phyloP scores from a whole-genome alignment of 2,797 vertebrate genomes.

The Peromyscus aztecus region DNA sequence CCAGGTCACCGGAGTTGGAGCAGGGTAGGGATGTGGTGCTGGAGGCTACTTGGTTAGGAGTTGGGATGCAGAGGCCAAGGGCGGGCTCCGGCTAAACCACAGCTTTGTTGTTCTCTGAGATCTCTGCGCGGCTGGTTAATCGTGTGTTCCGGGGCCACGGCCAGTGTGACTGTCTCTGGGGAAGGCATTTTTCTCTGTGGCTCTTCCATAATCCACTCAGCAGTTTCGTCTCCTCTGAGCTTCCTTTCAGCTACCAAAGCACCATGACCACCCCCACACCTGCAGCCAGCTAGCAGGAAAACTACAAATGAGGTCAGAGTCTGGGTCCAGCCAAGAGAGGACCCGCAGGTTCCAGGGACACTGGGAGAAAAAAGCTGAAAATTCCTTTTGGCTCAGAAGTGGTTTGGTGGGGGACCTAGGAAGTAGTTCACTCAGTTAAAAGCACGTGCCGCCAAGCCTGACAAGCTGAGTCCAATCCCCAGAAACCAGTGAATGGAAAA shows the following conservation, averaged over 20 bases:
- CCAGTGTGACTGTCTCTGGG: conserved; percentile 87
- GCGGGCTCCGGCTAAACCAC: conserved; percentile 86
- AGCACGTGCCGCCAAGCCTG: not conserved
- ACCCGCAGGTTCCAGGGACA: not conserved
- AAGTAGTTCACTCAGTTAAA: not conserved
- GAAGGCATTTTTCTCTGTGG: conserved; percentile 88
- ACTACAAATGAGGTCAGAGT: conserved; percentile 89
- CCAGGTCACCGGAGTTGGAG: conserved; percentile 71
- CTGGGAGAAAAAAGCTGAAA: not conserved
- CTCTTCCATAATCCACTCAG: conserved; percentile 75
- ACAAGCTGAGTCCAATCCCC: not conserved
- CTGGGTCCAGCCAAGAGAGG: conserved; percentile 60
- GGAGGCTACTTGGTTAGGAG: conserved; percentile 86
- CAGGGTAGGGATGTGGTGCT: conserved; percentile 22
- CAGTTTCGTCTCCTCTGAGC: conserved; percentile 76
- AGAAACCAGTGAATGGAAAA: not conserved
- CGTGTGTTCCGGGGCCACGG: conserved; percentile 83
- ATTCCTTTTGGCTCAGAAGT: not conserved
- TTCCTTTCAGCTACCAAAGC: conserved; percentile 77
- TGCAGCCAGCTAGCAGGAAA: conserved; percentile 81
- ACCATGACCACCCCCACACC: conserved; percentile 18
- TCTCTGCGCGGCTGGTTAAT: conserved; percentile 87
- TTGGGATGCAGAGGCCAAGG: conserved; percentile 73
- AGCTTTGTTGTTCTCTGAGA: conserved; percentile 84
- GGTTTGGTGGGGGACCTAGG: not conserved